Conservation (phyloP, 2,797 vertebrate genomes). For the Microhierax caerulescens region DNA sequence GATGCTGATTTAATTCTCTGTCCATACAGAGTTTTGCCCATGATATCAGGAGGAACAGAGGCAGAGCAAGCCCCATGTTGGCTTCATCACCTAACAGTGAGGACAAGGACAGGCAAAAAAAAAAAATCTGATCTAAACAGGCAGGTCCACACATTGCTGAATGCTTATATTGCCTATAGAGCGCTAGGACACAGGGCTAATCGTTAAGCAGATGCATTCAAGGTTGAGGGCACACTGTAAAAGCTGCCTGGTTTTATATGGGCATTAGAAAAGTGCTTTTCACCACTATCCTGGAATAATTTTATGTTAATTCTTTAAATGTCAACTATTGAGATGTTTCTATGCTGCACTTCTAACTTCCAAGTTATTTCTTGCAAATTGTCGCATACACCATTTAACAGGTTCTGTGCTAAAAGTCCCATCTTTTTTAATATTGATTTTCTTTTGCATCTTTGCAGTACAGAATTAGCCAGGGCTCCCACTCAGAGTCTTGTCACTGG, state of each 20-base stretch:
- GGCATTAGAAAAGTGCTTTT: not conserved
- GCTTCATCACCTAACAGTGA: not conserved
- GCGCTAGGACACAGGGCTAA: not conserved
- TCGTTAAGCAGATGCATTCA: not conserved
- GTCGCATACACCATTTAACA: slow-evolving; percentile 38
- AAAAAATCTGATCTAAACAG: not conserved
- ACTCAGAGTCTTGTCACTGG: not conserved
- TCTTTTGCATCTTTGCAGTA: not conserved
- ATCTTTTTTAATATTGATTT: slow-evolving; percentile 5
- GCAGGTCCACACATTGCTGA: not conserved
- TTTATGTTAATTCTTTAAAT: slow-evolving; percentile 56
- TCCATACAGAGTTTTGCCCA: not conserved
- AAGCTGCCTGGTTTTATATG: not conserved
- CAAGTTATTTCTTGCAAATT: slow-evolving; percentile 48
- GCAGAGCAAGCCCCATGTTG: not conserved
- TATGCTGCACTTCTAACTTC: not conserved
- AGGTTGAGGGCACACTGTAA: not conserved
- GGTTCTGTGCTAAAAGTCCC: not conserved
- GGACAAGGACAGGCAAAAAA: not conserved
- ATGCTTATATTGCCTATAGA: not conserved
- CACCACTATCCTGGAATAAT: not conserved
- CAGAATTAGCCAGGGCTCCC: not conserved
- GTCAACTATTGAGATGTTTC: slow-evolving; percentile 37
- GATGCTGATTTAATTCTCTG: not conserved
- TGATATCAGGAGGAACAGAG: not conserved